Base-by-base conservation (phyloP, 2,888 invertebrate species). In the Pemphredon lugubris region DNA sequence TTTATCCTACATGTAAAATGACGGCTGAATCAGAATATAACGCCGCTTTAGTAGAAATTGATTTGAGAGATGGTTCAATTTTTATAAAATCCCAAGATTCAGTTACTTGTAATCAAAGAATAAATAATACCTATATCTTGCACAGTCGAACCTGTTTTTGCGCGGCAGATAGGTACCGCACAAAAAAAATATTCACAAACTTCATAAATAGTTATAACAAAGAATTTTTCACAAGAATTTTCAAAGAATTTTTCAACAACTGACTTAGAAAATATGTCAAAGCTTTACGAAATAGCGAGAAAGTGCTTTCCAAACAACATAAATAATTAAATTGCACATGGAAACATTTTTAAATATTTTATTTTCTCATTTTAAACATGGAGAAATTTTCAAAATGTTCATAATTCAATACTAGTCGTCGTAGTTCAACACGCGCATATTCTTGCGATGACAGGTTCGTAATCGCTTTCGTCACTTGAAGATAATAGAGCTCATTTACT, bases 381-480 rank as follows among this genome's bases (percentile, higher is more conserved):
- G n/a, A n/a, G n/a, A n/a, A n/a, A n/a, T n/a, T n/a, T n/a, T n/a
- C n/a, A n/a, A n/a, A n/a, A n/a, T n/a, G n/a, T n/a, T n/a, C n/a
- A 59, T 55, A 64, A 39, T 42, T 57, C 30, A 6, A 11, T 58
- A n/a, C 58, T 51, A 51, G 16, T 51, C 40, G 51, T 60, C 50
- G 51, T 60, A 60, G 32, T 51, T 23, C 60, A 60, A 60, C 51
- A 50, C 60, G 51, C 60, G 60, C 40, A 58, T 58, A 7, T 58
- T 58, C 58, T 58, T 58, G 58, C 32, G 58, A 48, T 47, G 34
- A 58, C 18, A 6, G 58, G 58, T 58, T 58, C 48, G 11, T 16
- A 58, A 58, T 58, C 48, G 48, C 55, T 50, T 57, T 45, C 44
- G 44, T 57, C 57, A 13, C 44, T 30, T 26, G 42, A 57, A 57